Evolutionary conservation across 2,113 vertebrate species (phyloP), one percentile per base, ranked within the genome.

Genomic region (Xenopus laevis): DNA sequence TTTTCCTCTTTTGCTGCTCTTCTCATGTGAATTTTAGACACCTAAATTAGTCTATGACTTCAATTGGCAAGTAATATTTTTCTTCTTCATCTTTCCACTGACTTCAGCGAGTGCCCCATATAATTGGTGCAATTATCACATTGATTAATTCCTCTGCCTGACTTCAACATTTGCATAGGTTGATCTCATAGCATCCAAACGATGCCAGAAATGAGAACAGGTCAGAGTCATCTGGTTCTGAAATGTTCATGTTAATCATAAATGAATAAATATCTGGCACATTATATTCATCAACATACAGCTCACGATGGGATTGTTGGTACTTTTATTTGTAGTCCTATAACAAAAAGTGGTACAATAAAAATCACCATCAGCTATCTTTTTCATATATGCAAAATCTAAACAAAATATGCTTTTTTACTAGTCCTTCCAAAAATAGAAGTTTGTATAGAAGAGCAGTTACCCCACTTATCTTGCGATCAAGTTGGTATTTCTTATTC

Each of bases 91-190:
- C 58, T 68, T 75, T 59, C 65, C 65, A 47, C 65, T 75, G 73
- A 62, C 73, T 75, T 75, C 65, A 62, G 57, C 44, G 58, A 75
- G 73, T 75, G 65, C 73, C 73, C 73, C 72, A 75, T 75, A 62
- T 75, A 75, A 75, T 68, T 75, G 65, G 73, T 27, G 73, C 73
- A 75, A 75, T 75, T 75, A 75, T 75, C 73, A 75, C 65, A 68
- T 75, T 75, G 73, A 75, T 75, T 75, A 75, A 75, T 68, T 68
- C 65, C 65, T 75, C 44, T 75, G 65, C 44, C 65, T 75, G 65
- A 68, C 73, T 75, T 62, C 73, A 74, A 57, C 65, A 75, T 75
- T 75, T 75, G 73, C 73, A 75, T 75, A 75, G 73, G 65, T 68
- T 75, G 73, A 75, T 75, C 73, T 75, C 55, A 75, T 75, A 75